phyloP scores from a whole-genome alignment of 2,797 vertebrate species.

The Poecilia gillii region DNA sequence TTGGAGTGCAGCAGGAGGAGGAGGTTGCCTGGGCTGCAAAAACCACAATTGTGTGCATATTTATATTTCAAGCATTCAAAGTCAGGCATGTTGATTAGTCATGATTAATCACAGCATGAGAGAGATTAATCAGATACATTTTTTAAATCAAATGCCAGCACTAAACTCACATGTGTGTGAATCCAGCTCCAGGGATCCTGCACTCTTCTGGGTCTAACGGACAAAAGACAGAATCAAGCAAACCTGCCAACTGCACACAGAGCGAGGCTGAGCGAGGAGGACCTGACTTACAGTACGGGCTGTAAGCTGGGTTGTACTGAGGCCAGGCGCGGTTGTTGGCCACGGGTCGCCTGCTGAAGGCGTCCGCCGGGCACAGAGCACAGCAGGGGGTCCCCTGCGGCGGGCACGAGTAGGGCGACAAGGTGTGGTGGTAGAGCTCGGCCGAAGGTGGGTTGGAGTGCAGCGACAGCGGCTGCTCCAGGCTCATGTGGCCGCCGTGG shows the following conservation, averaged over 20 bases:
- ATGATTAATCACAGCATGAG: no score
- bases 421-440: slow-evolving; percentile 58
- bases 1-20: no score
- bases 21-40: no score
- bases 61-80: no score
- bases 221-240: slow-evolving; percentile 17
- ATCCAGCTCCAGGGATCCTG: slow-evolving; percentile 43
- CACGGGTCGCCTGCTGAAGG: slow-evolving; percentile 45
- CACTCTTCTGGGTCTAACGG: slow-evolving; percentile 55
- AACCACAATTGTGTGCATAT: no score
- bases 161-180: slow-evolving; percentile 62
- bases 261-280: not conserved
- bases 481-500: slow-evolving; percentile 53
- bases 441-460: slow-evolving; percentile 74
- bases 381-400: slow-evolving; percentile 71
- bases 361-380: slow-evolving; percentile 62
- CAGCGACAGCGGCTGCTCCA: slow-evolving; percentile 82
- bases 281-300: slow-evolving; percentile 72
- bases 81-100: no score
- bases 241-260: no score
- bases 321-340: slow-evolving; percentile 45
- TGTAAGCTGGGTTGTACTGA: slow-evolving; percentile 47
- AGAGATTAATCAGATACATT: no score
- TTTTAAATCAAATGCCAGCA: no score
- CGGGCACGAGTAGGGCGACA: slow-evolving; percentile 63